Base-by-base conservation (phyloP, 2,113 vertebrate genomes). In the Campylomormyrus numenius region DNA sequence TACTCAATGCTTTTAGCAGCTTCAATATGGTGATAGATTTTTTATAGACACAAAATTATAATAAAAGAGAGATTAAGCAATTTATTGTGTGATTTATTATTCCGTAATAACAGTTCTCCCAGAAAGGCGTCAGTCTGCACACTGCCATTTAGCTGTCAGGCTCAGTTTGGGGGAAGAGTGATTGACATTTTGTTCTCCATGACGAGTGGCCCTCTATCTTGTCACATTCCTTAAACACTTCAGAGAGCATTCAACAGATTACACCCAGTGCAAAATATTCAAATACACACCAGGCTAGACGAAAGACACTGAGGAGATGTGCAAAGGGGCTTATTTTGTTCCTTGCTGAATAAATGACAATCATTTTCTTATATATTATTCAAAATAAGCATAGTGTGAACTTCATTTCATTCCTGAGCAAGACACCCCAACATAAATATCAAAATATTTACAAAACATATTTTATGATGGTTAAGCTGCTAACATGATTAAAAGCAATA, bases 1-100 rank as follows among this genome's bases (percentile, higher is more conserved):
- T 91, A 92, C 91, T 89, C 89, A 80, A 31, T 39, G 89, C 91
- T 93, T 91, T 77, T 90, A 90, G 90, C 88, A 88, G 92, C 45
- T 91, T 89, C 91, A 42, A 89, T 88, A 92, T 94, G 94, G 92
- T 93, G 92, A 93, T 93, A 92, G 90, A 91, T 94, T 89, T 90
- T 13, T 88, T 92, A 87, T 92, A 91, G 86, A 91, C 91, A 92
- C 93, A 93, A 90, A 52, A 90, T 91, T 50, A 85, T 58, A 91
- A 92, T 91, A 93, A 92, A 90, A 90, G 91, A 92, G 93, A 94
- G 92, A 95, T 93, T 93, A 92, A 92, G 93, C 92, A 92, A 93
- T 95, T 93, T 94, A 93, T 95, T 95, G 93, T 91, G 91, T 50
- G 90, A 94, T 95, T 94, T 94, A 94, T 94, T 95, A 95, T 95